Evolutionary conservation across 2,888 invertebrate genomes (phyloP).

Genomic region (Nezara viridula): DNA sequence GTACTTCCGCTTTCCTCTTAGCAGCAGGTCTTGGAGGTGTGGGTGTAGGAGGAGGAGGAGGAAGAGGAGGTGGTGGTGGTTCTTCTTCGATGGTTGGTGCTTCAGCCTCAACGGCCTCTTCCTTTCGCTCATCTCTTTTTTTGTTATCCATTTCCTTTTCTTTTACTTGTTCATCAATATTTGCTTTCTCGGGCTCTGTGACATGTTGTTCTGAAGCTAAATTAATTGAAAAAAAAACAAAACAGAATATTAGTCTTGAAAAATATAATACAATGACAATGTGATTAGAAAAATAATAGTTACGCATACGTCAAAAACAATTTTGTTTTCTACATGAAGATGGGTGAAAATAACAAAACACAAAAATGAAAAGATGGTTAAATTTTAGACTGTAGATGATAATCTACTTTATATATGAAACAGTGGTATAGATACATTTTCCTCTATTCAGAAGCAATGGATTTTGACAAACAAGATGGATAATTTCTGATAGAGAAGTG

Average conservation of each 20-base stretch:
- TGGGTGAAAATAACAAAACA: too few relatives aligned
- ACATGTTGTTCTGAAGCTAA: background rate
- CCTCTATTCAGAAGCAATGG: too few relatives aligned
- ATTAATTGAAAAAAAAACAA: background rate
- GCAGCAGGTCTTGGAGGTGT: slow-evolving; percentile 68
- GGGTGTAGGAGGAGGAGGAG: slow-evolving; percentile 19
- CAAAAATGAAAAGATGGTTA: too few relatives aligned
- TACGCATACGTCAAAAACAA: too few relatives aligned
- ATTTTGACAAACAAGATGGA: too few relatives aligned
- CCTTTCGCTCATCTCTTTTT: slow-evolving; percentile 64
- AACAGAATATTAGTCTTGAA: background rate
- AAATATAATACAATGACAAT: background rate
- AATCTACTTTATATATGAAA: too few relatives aligned
- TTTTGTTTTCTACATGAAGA: too few relatives aligned
- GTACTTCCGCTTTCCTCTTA: slow-evolving; percentile 89
- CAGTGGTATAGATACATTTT: too few relatives aligned
- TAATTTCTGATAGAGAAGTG: too few relatives aligned
- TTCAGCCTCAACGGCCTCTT: slow-evolving; percentile 67
- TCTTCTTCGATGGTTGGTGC: background rate
- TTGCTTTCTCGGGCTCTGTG: background rate
- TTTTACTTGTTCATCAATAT: background rate
- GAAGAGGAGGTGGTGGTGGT: background rate
- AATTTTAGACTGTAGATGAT: too few relatives aligned
- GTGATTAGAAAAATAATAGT: too few relatives aligned
- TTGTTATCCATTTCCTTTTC: slow-evolving; percentile 59